Base-by-base conservation (phyloP, 2,888 invertebrate genomes). In the Mayetiola destructor region DNA sequence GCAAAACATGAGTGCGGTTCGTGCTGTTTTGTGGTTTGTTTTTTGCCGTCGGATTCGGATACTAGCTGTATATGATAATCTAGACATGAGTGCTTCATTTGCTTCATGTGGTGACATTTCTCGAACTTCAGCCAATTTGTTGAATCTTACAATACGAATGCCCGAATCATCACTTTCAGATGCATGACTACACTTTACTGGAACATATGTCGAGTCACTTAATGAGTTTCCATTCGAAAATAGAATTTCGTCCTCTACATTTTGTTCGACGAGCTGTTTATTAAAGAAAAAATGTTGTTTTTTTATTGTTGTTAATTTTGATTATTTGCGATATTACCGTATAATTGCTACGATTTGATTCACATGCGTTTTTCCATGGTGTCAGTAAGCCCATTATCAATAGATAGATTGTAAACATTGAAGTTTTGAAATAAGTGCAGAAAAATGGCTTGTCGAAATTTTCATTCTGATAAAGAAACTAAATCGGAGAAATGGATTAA, bases 361-460 rank as follows among this genome's bases (percentile, higher is more conserved):
- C 80, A 69, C 92, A 94, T 61, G 87, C 85, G 64, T 90, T 88
- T 71, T 87, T 81, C 83, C 94, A 92, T 6, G 93, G 88, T 61
- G 88, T 85, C 77, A 89, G 87, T 64, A 93, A 83, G 63, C 92
- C 81, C 66, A 94, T 82, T 42, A 94, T 87, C 65, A 92, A 72
- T 63, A 97, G 78, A 73, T 96, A 97, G 61, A 96, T 75, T 59
- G 89, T 84, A 66, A 97, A 90, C 81, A 96, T 82, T 36, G 91
- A 92, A 59, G 93, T 93, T 73, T 95, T 93, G 60, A 94, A 77
- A 72, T 96, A 97, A 20, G 95, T 93, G 65, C 87, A 88, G 73
- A 97, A 91, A 75, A 95, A 96, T 55, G 97, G 96, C 68, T 95
- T 91, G 67, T 91, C 84, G 68, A 85, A 88, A 59, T 87, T 80